Evolutionary conservation across 2,888 invertebrate species (phyloP).

Genomic region (Melanargia galathea): DNA sequence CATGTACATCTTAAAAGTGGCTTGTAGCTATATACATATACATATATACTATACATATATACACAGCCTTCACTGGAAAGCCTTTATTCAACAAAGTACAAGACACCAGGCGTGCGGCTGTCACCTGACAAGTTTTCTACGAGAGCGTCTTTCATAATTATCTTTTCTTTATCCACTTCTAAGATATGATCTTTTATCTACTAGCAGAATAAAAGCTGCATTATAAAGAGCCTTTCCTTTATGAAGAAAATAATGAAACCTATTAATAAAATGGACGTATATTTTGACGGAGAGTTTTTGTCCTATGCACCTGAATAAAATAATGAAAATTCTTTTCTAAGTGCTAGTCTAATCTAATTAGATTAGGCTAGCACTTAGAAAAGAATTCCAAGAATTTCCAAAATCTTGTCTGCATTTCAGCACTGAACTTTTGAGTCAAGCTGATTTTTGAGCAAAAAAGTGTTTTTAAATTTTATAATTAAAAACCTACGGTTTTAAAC

Average conservation of each 20-base stretch:
- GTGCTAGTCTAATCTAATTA: too few species aligned
- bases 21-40: slow-evolving; percentile 11
- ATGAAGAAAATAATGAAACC: not conserved
- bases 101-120: slow-evolving; percentile 29
- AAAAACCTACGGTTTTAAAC: not conserved
- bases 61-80: slow-evolving; percentile 30
- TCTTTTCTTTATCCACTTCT: slow-evolving; percentile 12
- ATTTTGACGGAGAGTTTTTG: not conserved
- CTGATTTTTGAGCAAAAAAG: too few species aligned
- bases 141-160: slow-evolving; percentile 17
- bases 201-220: slow-evolving; percentile 29
- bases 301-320: too few species aligned
- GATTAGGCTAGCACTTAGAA: too few species aligned
- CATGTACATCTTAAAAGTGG: not conserved
- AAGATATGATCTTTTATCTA: slow-evolving; percentile 18
- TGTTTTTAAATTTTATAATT: too few species aligned
- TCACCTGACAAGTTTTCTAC: slow-evolving; percentile 18
- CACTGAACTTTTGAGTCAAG: too few species aligned
- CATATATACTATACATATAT: too few species aligned
- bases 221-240: slow-evolving; percentile 38
- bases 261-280: slow-evolving; percentile 4
- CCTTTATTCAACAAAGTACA: slow-evolving; percentile 47
- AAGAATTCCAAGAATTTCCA: too few species aligned
- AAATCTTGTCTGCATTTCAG: too few species aligned
- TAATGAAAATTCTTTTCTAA: too few species aligned